Base-by-base conservation (phyloP, 2,797 vertebrate genomes). In the Sparus aurata region DNA sequence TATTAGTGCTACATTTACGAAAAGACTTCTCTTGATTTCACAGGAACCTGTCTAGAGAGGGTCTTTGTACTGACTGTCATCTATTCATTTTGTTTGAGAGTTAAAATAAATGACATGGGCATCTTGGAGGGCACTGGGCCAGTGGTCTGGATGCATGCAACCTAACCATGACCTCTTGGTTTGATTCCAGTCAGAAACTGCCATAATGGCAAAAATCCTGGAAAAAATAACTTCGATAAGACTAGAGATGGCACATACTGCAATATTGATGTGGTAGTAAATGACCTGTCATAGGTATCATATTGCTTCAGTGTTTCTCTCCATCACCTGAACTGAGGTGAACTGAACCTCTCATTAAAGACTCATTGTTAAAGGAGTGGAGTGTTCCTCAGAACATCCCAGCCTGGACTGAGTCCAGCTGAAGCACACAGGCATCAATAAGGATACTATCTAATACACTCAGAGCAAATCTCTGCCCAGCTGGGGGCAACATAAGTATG, bases 251-350 rank as follows among this genome's bases (percentile, higher is more conserved):
- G 63, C 65, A 47, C 66, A 50, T 38, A 47, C 86, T 95, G 83
- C 92, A 94, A 91, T 91, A 94, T 93, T 93, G 54, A 94, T 94
- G 90, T 72, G 80, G 73, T 47, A 68, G 73, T 75, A 90, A 93
- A 91, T 91, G 77, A 91, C 59, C 82, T 91, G 89, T 92, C 87
- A 92, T 74, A 53, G 85, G 90, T 93, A 86, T 95, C 93, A 90
- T 84, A 91, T 95, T 89, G 65, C 94, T 75, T 81, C 12, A 50
- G 70, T 60, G 87, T 85, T 88, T 81, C 86, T 90, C 88, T 91
- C 71, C 85, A 87, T 90, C 84, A 90, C 80, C 83, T 92, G 85
- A 86, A 87, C 85, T 85, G 85, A 81, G 79, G 82, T 85, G 80
- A 91, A 84, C 84, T 82, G 78, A 87, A 85, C 66, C 57, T 46